Percentiles rank a stretch among this genome's conserved stretches.
phyloP scores from a whole-genome alignment of 2,888 invertebrate genomes.

The Ochropacha duplaris region DNA sequence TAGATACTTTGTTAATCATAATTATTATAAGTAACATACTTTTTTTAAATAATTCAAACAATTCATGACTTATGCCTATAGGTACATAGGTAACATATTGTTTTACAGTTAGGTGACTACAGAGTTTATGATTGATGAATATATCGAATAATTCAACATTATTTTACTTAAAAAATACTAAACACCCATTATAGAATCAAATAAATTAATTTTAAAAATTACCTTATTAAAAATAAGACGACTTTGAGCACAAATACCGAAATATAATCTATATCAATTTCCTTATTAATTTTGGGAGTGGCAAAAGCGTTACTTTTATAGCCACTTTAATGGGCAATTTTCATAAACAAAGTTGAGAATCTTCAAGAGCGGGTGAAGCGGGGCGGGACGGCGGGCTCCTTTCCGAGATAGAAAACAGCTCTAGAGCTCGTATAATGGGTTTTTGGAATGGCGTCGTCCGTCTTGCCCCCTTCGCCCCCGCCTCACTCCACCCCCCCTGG shows the following conservation, averaged over 20 bases:
- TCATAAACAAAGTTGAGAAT: constrained; percentile 82
- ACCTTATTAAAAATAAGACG: constrained; percentile 20
- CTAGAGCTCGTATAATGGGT: constrained; percentile 87
- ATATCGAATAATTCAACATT: no score
- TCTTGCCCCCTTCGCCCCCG: constrained; percentile 79
- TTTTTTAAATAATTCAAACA: no score
- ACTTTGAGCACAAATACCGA: constrained; percentile 34
- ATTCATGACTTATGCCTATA: no score
- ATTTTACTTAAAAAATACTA: no score
- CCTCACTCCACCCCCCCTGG: constrained; percentile 47
- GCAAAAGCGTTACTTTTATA: constrained; percentile 81
- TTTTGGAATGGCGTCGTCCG: constrained; percentile 88
- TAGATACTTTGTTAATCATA: no score
- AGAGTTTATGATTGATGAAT: no score
- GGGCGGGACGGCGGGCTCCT: constrained; percentile 61
- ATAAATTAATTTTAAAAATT: constrained; percentile 6
- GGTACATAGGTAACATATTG: no score
- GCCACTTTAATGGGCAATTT: constrained; percentile 83
- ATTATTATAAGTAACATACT: no score
- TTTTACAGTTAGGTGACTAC: no score
- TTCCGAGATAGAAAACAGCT: constrained; percentile 84
- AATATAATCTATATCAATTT: constrained; percentile 80
- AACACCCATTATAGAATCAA: no score
- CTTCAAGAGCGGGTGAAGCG: constrained; percentile 55
- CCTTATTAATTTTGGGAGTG: constrained; percentile 81